phyloP scores from a whole-genome alignment of 1,140 invertebrate genomes.

The Palaemon carinicauda region DNA sequence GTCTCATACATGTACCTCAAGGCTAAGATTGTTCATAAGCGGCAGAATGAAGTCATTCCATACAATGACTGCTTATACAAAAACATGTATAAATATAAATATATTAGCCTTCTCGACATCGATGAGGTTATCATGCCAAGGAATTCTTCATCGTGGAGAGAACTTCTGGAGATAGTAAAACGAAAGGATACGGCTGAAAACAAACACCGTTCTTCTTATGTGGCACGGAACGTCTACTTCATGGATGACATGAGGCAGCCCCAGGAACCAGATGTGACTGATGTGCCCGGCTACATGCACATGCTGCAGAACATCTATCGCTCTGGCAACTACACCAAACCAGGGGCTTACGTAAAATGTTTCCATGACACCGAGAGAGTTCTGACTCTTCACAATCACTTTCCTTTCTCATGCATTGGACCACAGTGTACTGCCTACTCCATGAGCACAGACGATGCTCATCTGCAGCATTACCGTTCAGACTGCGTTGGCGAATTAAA shows the following conservation, averaged over 20 bases:
- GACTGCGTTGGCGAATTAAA: slow-evolving; percentile 91
- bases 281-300: slow-evolving; percentile 89
- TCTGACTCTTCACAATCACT: slow-evolving; percentile 91
- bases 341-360: slow-evolving; percentile 92
- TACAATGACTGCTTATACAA: slow-evolving; percentile 97
- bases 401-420: slow-evolving; percentile 86
- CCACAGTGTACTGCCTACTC: slow-evolving; percentile 86
- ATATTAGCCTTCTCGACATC: slow-evolving; percentile 24
- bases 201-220: slow-evolving; percentile 84
- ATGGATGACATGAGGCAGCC: slow-evolving; percentile 86
- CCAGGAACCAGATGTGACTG: slow-evolving; percentile 79
- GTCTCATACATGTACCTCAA: slow-evolving; percentile 82
- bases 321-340: slow-evolving; percentile 90
- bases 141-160: slow-evolving; percentile 71
- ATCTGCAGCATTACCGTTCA: slow-evolving; percentile 91
- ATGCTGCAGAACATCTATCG: slow-evolving; percentile 94
- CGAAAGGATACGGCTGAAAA: slow-evolving; percentile 72
- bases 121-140: slow-evolving; percentile 83
- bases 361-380: slow-evolving; percentile 92
- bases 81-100: slow-evolving; percentile 76
- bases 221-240: slow-evolving; percentile 94
- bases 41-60: slow-evolving; percentile 93
- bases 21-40: slow-evolving; percentile 78
- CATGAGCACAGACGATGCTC: slow-evolving; percentile 82
- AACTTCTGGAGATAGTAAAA: slow-evolving; percentile 79